Evolutionary conservation across 2,113 vertebrate species (phyloP).

Genomic region (Myotis lucifugus): DNA sequence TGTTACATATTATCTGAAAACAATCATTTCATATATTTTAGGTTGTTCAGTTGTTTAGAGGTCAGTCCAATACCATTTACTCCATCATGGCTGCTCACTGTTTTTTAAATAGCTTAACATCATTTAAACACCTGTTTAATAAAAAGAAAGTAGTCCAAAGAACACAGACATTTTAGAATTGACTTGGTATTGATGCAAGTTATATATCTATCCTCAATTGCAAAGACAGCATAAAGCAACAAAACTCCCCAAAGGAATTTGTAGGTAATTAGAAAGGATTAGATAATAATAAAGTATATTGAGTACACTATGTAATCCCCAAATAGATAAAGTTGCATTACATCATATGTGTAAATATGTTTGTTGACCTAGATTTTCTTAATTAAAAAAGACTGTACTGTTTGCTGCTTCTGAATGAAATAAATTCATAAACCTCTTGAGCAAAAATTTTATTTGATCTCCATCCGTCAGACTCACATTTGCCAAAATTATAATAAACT

Average conservation of each 20-base stretch:
- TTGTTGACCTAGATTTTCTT: constrained; percentile 57
- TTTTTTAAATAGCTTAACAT: background rate
- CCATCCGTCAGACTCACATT: background rate
- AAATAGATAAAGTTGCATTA: background rate
- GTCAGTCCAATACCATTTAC: background rate
- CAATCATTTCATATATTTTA: background rate
- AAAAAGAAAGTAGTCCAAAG: background rate
- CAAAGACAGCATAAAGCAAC: background rate
- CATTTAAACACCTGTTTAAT: background rate
- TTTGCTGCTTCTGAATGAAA: constrained; percentile 31
- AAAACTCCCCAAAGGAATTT: background rate
- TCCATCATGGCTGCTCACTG: background rate
- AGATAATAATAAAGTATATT: constrained; percentile 4
- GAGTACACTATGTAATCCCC: background rate
- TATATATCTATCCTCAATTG: background rate
- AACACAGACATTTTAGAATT: constrained; percentile 24
- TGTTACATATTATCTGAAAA: background rate
- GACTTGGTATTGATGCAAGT: background rate
- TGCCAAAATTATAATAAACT: constrained; percentile 29
- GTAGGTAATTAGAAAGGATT: constrained; percentile 43
- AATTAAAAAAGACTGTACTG: constrained; percentile 29
- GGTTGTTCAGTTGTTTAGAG: background rate
- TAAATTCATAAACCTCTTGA: background rate
- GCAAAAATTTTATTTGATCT: constrained; percentile 39
- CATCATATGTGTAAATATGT: constrained; percentile 14